These are phyloP conservation scores for Plutella xylostella DNA, from an alignment of 2,888 invertebrate genomes.

Conservation along the genomic window DNA sequence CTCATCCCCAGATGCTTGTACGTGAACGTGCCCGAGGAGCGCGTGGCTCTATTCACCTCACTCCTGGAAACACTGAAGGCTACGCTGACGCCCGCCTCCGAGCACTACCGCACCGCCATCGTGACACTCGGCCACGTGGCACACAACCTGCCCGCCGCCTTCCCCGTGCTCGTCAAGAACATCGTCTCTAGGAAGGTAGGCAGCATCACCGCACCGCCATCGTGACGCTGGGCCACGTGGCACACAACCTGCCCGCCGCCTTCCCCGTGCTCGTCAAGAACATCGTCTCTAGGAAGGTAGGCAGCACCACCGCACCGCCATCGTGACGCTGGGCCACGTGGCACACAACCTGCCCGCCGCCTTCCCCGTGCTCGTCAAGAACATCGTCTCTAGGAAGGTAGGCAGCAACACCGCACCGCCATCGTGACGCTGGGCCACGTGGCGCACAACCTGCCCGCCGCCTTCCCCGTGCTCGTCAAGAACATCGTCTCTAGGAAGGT, in stretches of 20 bases:
- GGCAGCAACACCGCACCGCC: slow-evolving; percentile 18
- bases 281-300: slow-evolving; percentile 91
- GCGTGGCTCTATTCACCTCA: slow-evolving; percentile 83
- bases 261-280: slow-evolving; percentile 93
- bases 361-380: slow-evolving; percentile 92
- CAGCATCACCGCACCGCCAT: slow-evolving; percentile 52
- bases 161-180: slow-evolving; percentile 91
- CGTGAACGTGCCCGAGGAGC: slow-evolving; percentile 79
- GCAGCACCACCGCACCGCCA: slow-evolving; percentile 90
- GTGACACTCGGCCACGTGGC: slow-evolving; percentile 96
- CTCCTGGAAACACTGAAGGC: slow-evolving; percentile 84
- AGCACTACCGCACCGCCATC: slow-evolving; percentile 92
- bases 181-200: slow-evolving; percentile 92
- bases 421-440: slow-evolving; percentile 96
- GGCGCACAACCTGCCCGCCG: slow-evolving; percentile 90
- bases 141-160: slow-evolving; percentile 89
- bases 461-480: slow-evolving; percentile 91
- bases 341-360: slow-evolving; percentile 92
- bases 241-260: slow-evolving; percentile 89
- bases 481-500: slow-evolving; percentile 93
- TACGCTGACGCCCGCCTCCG: slow-evolving; percentile 79
- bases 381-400: slow-evolving; percentile 93
- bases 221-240: slow-evolving; percentile 94
- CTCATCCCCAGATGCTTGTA: slow-evolving; percentile 80
- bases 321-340: slow-evolving; percentile 94